Evolutionary conservation across 2,797 vertebrate species (phyloP), one percentile per base, ranked within the genome.

Genomic region (Poeciliopsis paucimaculata): DNA sequence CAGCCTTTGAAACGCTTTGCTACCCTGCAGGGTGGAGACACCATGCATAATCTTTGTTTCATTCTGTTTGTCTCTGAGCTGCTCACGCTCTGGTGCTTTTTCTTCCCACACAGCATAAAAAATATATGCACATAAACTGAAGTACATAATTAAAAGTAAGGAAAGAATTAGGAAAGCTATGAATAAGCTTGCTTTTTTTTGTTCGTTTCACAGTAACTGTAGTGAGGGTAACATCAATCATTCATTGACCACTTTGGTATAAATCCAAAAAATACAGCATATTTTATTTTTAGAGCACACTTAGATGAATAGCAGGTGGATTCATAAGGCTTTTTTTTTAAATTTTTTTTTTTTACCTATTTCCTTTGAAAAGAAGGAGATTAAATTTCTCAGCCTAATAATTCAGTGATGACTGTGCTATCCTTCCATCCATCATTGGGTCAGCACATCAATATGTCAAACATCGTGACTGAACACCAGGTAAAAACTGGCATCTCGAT

Each of bases 1-100:
- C 89, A 88, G 86, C 75, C 79, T 82, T 78, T 79, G 86, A 89
- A 86, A 86, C 71, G 88, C 80, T 84, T 83, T 84, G 83, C 77
- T 75, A 73, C 77, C 87, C 90, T 86, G 87, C 85, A 83, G 87
- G 77, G 83, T 77, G 83, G 83, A 79, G 82, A 81, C 86, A 78
- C 83, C 72, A 62, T 79, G 82, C 79, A 89, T 82, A 86, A 88
- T 90, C 66, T 85, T 81, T 80, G 62, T 82, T 83, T 86, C 75
- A 72, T 81, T 86, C 82, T 75, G 80, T 86, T 76, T 78, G 77
- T 82, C 77, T 86, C 43, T 78, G 51, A 47, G 64, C 53, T 1
- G 73, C 66, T 72, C 49, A 75, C 43, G 79, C 78, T 86, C 57
- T 49, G n/a, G 45, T 73, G 85, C 26, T 79, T 64, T 74, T 0